Conservation (phyloP, 2,888 invertebrate genomes). For the Ectemnius continuus region DNA sequence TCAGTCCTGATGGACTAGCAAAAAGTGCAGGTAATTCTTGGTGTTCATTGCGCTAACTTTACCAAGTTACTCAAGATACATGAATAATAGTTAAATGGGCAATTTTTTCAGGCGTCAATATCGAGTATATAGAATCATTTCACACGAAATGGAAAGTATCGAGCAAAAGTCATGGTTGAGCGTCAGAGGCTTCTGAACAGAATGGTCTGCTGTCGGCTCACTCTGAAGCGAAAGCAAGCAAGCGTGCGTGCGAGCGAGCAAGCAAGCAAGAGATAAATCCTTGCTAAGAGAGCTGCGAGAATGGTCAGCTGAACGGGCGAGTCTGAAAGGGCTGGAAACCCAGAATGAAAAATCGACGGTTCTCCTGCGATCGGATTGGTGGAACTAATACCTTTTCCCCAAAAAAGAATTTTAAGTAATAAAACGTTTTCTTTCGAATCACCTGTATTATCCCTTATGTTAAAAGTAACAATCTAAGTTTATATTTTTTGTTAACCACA, state of each 20-base stretch:
- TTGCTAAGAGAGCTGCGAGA: constrained; percentile 41
- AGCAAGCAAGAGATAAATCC: constrained; percentile 24
- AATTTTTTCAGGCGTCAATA: constrained; percentile 83
- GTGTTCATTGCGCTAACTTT: constrained; percentile 23
- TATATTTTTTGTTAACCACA: constrained; percentile 44
- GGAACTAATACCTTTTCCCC: constrained; percentile 46
- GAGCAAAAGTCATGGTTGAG: constrained; percentile 83
- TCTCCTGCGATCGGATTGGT: constrained; percentile 44
- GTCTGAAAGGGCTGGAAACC: constrained; percentile 70
- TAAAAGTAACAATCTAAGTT: constrained; percentile 53
- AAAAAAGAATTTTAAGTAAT: constrained; percentile 49
- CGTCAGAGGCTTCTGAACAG: constrained; percentile 31
- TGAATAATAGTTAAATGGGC: background rate
- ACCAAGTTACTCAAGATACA: constrained; percentile 2
- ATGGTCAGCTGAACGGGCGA: constrained; percentile 44
- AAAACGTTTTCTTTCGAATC: constrained; percentile 55
- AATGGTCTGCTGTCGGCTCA: constrained; percentile 54
- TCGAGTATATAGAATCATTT: constrained; percentile 90
- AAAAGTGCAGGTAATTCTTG: constrained; percentile 81
- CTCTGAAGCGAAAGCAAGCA: constrained; percentile 38
- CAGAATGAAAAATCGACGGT: constrained; percentile 55
- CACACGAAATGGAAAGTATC: constrained; percentile 91
- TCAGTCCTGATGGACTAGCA: constrained; percentile 88
- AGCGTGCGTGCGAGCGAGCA: background rate
- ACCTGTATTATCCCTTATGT: constrained; percentile 51